These are phyloP conservation scores for Porites australiensis DNA, from an alignment of 64 coral and sea anemone species.

Conservation along the genomic window DNA sequence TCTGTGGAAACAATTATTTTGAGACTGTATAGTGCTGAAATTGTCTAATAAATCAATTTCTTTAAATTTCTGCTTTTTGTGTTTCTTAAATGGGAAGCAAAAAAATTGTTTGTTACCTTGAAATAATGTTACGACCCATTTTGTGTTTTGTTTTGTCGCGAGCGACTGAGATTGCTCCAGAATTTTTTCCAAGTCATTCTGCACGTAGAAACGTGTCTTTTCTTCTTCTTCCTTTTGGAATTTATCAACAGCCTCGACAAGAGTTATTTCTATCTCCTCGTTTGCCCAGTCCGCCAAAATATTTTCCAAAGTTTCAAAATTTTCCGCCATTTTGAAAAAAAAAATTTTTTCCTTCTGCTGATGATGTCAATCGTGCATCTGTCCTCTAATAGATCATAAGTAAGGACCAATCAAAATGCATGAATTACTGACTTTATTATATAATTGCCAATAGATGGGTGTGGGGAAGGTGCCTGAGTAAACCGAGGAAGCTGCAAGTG, in stretches of 20 bases:
- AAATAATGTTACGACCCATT: neutral
- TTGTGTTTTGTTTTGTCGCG: conserved; percentile 45
- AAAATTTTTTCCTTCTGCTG: neutral
- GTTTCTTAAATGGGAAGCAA: neutral
- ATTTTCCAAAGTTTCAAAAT: neutral
- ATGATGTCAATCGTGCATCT: neutral
- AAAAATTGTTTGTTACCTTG: conserved; percentile 21
- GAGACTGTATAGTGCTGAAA: neutral
- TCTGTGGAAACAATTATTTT: conserved; percentile 20
- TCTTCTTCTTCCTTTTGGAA: neutral
- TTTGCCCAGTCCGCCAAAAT: neutral
- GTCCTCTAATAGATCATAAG: no score
- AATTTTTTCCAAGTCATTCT: conserved; percentile 4
- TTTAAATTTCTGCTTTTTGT: neutral
- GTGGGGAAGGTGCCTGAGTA: no score
- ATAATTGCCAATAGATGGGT: no score
- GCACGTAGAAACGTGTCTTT: neutral
- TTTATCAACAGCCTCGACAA: neutral
- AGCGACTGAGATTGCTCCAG: neutral
- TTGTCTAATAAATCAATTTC: neutral
- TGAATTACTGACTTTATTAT: no score
- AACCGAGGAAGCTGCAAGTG: no score
- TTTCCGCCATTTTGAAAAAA: neutral
- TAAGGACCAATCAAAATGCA: no score
- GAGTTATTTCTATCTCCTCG: neutral